These are phyloP conservation scores for Platichthys flesus DNA, from an alignment of 2,113 vertebrate genomes.

Conservation along the genomic window DNA sequence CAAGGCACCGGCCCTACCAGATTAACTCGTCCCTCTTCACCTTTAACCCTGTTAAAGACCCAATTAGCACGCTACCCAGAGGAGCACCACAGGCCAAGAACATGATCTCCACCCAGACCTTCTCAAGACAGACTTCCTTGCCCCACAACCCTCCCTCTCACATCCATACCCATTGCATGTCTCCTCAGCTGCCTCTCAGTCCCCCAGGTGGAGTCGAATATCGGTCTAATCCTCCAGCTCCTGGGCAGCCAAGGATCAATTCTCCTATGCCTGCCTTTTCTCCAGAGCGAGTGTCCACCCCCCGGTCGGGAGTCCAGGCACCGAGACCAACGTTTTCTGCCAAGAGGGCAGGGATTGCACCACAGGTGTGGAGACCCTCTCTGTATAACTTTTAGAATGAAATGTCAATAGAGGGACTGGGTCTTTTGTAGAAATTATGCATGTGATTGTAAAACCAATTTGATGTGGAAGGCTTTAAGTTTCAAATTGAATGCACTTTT, in stretches of 20 bases:
- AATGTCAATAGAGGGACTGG: background rate
- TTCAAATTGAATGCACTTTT: slow-evolving; percentile 10
- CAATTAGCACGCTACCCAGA: slow-evolving; percentile 80
- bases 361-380: slow-evolving; percentile 98
- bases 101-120: slow-evolving; percentile 56
- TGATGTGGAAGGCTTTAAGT: slow-evolving; percentile 9
- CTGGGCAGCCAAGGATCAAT: slow-evolving; percentile 71
- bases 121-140: slow-evolving; percentile 82
- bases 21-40: slow-evolving; percentile 91
- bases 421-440: background rate
- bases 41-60: slow-evolving; percentile 88
- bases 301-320: slow-evolving; percentile 84
- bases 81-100: slow-evolving; percentile 84
- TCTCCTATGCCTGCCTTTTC: slow-evolving; percentile 76
- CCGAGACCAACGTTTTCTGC: slow-evolving; percentile 94
- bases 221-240: slow-evolving; percentile 21
- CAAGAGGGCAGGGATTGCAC: slow-evolving; percentile 90
- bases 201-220: slow-evolving; percentile 55
- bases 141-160: slow-evolving; percentile 78
- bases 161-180: slow-evolving; percentile 78
- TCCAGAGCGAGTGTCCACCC: slow-evolving; percentile 83
- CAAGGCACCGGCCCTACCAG: slow-evolving; percentile 91
- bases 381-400: slow-evolving; percentile 85
- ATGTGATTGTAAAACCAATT: slow-evolving; percentile 10
- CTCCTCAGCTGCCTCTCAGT: slow-evolving; percentile 73